These are phyloP conservation scores for Drosophila takahashii DNA, from an alignment of 1,140 invertebrate species.

Conservation along the genomic window DNA sequence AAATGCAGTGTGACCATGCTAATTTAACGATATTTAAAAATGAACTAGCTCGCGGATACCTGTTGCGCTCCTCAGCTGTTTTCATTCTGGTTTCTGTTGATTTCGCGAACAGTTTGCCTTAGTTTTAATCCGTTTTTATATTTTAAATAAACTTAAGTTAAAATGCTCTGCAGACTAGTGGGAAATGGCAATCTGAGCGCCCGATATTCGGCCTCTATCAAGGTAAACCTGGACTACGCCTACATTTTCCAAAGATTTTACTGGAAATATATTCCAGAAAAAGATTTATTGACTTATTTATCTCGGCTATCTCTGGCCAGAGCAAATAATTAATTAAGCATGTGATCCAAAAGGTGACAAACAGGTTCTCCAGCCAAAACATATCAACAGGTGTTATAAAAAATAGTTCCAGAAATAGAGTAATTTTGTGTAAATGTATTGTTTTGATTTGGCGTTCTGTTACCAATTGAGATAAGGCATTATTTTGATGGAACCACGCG, in stretches of 20 bases:
- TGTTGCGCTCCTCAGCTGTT: constrained; percentile 34
- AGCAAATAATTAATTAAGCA: constrained; percentile 16
- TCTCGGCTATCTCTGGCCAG: background rate
- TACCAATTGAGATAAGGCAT: constrained; percentile 31
- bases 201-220: constrained; percentile 7
- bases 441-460: constrained; percentile 36
- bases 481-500: constrained; percentile 18
- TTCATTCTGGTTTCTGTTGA: constrained; percentile 19
- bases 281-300: background rate
- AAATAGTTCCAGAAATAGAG: constrained; percentile 10
- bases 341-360: constrained; percentile 15
- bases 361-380: constrained; percentile 6
- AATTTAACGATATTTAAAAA: too few species aligned
- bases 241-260: background rate
- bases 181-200: background rate
- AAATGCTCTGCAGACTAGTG: constrained; percentile 32
- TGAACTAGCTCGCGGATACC: constrained; percentile 9
- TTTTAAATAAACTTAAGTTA: constrained; percentile 15
- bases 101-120: constrained; percentile 15
- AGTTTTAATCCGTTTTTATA: constrained; percentile 17
- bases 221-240: constrained; percentile 1
- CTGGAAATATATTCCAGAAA: constrained; percentile 4
- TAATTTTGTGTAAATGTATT: constrained; percentile 2
- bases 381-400: constrained; percentile 14
- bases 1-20: too few species aligned